phyloP scores from a whole-genome alignment of 2,888 invertebrate genomes.

The Steinernema hermaphroditum region DNA sequence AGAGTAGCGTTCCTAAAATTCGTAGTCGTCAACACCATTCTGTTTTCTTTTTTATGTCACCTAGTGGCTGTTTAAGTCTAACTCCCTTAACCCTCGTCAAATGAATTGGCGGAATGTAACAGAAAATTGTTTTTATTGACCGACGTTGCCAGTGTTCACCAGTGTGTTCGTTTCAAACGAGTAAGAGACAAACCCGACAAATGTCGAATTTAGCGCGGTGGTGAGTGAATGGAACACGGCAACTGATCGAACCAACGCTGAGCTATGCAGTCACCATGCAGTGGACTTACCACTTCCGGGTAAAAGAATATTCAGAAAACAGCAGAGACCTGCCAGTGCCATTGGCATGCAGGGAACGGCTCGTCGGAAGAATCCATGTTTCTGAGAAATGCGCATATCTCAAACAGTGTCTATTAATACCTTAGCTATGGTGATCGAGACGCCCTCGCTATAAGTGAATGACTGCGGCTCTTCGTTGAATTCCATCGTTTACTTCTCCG shows the following conservation, averaged over 20 bases:
- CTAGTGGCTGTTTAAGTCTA: no score
- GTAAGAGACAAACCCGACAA: no score
- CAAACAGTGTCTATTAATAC: constrained; percentile 1
- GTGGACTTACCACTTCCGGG: constrained; percentile 67
- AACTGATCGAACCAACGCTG: no score
- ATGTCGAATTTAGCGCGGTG: no score
- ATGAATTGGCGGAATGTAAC: no score
- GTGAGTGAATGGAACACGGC: no score
- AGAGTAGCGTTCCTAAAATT: constrained; percentile 48
- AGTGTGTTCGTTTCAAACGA: not conserved
- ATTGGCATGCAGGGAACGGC: constrained; percentile 70
- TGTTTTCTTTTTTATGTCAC: no score
- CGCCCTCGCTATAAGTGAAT: constrained; percentile 43
- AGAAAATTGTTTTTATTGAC: no score
- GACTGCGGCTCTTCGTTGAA: constrained; percentile 56
- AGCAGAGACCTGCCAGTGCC: constrained; percentile 67
- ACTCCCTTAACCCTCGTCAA: no score
- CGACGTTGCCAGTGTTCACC: no score
- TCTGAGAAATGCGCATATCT: constrained; percentile 35
- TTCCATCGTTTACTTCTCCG: constrained; percentile 32
- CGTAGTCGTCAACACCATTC: no score
- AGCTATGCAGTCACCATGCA: not conserved
- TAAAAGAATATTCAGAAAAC: constrained; percentile 64
- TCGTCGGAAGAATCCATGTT: constrained; percentile 70
- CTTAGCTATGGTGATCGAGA: constrained; percentile 43